These are phyloP conservation scores for Microcebus ravelobensis DNA, from an alignment of 2,113 vertebrate genomes.

Conservation along the genomic window DNA sequence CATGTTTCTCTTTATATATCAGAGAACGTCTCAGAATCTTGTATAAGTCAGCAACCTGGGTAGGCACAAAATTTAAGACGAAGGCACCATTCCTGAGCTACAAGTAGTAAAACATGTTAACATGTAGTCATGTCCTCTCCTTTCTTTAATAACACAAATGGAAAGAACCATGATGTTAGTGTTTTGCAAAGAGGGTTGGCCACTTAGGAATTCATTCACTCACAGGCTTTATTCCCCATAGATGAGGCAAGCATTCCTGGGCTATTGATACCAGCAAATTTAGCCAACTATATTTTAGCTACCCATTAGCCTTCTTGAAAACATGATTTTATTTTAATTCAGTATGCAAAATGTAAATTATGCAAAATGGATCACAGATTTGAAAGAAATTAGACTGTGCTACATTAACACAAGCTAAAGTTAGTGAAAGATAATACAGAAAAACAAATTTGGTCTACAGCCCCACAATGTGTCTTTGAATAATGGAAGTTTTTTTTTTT, in stretches of 20 bases:
- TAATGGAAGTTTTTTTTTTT: background rate
- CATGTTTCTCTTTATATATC: background rate
- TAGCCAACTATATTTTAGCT: background rate
- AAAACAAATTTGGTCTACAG: background rate
- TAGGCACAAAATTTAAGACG: background rate
- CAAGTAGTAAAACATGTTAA: background rate
- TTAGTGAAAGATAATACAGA: background rate
- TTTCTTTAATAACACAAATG: background rate
- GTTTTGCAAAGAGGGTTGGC: background rate
- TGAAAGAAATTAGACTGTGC: background rate
- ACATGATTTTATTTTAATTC: conserved; percentile 45
- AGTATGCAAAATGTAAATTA: conserved; percentile 34
- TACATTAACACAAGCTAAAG: background rate
- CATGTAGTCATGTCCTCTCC: background rate
- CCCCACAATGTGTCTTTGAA: background rate
- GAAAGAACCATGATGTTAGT: background rate
- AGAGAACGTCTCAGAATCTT: background rate
- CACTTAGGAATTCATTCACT: background rate
- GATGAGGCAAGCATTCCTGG: background rate
- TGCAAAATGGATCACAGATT: conserved; percentile 3
- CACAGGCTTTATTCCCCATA: background rate
- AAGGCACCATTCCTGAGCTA: background rate
- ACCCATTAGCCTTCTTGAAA: background rate
- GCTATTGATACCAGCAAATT: background rate
- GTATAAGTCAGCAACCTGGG: background rate